Conservation (phyloP, 2,113 vertebrate species). For the Hippocampus mohnikei region DNA sequence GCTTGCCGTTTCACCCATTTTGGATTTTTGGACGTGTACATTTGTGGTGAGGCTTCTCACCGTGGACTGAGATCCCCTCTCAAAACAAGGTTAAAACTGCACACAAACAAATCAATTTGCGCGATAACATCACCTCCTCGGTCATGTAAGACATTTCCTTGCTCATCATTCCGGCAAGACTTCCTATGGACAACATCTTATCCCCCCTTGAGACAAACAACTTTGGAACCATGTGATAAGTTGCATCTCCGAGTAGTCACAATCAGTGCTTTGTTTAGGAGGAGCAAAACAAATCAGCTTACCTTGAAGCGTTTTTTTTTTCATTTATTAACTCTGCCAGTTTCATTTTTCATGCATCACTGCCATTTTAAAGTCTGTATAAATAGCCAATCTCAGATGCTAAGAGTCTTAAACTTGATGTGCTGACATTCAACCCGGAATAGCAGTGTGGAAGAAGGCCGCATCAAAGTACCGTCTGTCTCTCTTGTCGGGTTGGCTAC, state of each 20-base stretch:
- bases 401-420: neutral
- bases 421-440: neutral
- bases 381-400: too few species aligned
- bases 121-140: neutral
- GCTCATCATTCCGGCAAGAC: neutral
- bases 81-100: too few species aligned
- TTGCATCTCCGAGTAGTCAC: constrained; percentile 3
- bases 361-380: neutral
- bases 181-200: too few species aligned
- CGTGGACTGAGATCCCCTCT: too few species aligned
- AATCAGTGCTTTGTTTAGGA: constrained; percentile 9
- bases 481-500: neutral
- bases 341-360: neutral
- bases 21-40: too few species aligned
- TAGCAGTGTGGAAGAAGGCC: neutral
- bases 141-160: neutral
- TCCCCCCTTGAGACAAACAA: neutral
- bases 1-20: too few species aligned
- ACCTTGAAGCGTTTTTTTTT: neutral
- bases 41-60: too few species aligned
- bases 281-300: constrained; percentile 15
- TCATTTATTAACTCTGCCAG: too few species aligned
- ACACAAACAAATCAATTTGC: neutral
- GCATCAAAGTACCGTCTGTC: neutral
- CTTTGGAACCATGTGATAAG: constrained; percentile 39